Evolutionary conservation across 2,113 vertebrate genomes (phyloP).

Genomic region (Mus musculus): GRCm39 chrX:145105001-145105500

Average conservation of each 20-base stretch:
- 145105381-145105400: neutral
- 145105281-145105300: slow-evolving; percentile 50
- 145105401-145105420: neutral
- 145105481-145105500: slow-evolving; percentile 25
- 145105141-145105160: slow-evolving; percentile 61
- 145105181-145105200: slow-evolving; percentile 36
- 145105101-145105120: slow-evolving; percentile 55
- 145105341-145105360: neutral
- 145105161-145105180: slow-evolving; percentile 48
- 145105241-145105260: slow-evolving; percentile 40
- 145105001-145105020: slow-evolving; percentile 20
- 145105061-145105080: slow-evolving; percentile 1
- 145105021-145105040: neutral
- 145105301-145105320: neutral
- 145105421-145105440: neutral
- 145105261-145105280: slow-evolving; percentile 28
- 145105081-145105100: slow-evolving; percentile 45
- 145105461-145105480: neutral
- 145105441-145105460: neutral
- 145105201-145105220: slow-evolving; percentile 40
- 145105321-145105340: neutral
- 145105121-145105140: slow-evolving; percentile 54
- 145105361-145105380: neutral
- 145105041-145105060: slow-evolving; percentile 48
- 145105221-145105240: slow-evolving; percentile 56